Evolutionary conservation across 2,888 invertebrate genomes (phyloP).

Genomic region (Cecidostiba fungosa): DNA sequence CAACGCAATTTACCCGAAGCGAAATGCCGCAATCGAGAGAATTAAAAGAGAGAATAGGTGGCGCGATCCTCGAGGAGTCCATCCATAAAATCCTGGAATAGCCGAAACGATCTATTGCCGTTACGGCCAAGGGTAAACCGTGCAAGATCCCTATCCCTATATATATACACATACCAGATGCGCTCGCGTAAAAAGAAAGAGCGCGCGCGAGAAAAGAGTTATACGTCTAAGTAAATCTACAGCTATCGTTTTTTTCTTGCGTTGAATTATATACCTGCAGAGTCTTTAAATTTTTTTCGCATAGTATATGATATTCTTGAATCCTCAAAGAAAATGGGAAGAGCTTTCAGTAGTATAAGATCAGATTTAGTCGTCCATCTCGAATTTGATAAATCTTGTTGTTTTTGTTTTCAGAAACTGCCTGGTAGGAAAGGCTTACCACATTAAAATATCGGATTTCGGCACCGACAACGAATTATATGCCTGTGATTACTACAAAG

Average conservation of each 20-base stretch:
- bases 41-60: conserved; percentile 24
- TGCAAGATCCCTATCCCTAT: not conserved
- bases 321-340: not conserved
- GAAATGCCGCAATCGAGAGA: conserved; percentile 14
- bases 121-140: conserved; percentile 19
- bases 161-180: not conserved
- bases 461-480: conserved; percentile 92
- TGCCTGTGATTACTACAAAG: conserved; percentile 90
- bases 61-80: conserved; percentile 18
- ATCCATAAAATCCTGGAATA: conserved; percentile 32
- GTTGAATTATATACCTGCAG: not conserved
- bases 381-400: not conserved
- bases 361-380: not conserved
- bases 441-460: conserved; percentile 92
- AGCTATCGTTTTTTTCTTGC: not conserved
- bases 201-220: conserved; percentile 2
- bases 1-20: conserved; percentile 6
- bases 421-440: conserved; percentile 90
- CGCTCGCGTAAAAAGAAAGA: not conserved
- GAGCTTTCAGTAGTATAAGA: not conserved
- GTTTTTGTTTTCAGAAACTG: conserved; percentile 85
- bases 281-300: no score
- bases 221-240: conserved; percentile 12
- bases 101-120: conserved; percentile 33
- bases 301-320: no score